phyloP scores from a whole-genome alignment of 2,797 vertebrate genomes.

The Cheracebus regulus region DNA sequence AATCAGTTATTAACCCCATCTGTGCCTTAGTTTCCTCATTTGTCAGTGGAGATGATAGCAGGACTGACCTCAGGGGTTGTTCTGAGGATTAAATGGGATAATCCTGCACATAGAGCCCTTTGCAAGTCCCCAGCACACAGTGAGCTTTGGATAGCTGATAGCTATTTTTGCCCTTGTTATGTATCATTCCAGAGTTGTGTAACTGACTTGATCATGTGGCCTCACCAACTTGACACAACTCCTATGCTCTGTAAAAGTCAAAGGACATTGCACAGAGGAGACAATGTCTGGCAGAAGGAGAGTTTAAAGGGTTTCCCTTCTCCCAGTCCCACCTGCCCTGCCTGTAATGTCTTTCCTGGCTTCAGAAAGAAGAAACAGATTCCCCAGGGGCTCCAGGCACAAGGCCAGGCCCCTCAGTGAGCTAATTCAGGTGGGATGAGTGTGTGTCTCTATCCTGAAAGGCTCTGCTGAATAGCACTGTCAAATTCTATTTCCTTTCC shows the following conservation, averaged over 20 bases:
- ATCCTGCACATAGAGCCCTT: neutral
- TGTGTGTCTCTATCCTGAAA: neutral
- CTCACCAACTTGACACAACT: neutral
- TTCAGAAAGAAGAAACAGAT: neutral
- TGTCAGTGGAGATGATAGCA: neutral
- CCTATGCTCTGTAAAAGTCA: constrained; percentile 26
- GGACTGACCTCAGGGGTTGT: neutral
- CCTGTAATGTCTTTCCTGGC: neutral
- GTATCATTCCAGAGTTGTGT: neutral
- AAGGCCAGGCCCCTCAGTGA: neutral
- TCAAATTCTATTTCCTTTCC: neutral
- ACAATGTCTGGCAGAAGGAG: neutral
- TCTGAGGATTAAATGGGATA: neutral
- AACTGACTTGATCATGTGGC: neutral
- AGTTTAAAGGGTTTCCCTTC: neutral
- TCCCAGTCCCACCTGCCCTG: neutral
- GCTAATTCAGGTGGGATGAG: neutral
- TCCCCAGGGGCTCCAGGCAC: neutral
- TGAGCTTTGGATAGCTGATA: neutral
- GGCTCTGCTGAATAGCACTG: neutral
- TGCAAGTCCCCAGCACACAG: neutral
- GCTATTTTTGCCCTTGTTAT: constrained; percentile 46
- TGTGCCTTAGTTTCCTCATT: neutral
- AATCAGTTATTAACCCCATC: neutral
- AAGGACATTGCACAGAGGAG: neutral